Conservation (phyloP, 2,113 vertebrate species). For the Corythaixoides concolor region DNA sequence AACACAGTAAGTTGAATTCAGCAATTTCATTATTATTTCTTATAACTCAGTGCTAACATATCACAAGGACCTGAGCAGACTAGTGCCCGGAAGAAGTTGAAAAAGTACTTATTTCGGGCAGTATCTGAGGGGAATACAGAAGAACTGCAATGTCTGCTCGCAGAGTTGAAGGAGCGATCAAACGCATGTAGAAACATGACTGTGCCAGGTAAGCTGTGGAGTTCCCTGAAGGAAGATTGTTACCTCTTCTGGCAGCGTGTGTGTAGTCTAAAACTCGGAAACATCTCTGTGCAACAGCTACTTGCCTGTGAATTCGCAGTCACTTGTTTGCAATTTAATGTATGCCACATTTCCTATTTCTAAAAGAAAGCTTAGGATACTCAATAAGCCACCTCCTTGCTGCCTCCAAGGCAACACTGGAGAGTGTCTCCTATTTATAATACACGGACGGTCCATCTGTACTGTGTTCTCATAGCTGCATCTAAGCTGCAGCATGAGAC, state of each 20-base stretch:
- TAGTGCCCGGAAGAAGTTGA: constrained; percentile 65
- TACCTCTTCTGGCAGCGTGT: neutral
- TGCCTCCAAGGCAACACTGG: neutral
- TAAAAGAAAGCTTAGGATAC: neutral
- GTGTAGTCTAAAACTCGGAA: neutral
- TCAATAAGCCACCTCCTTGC: neutral
- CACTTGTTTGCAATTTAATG: neutral
- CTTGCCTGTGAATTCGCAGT: neutral
- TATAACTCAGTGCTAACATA: constrained; percentile 49
- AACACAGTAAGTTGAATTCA: neutral
- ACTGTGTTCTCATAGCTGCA: neutral
- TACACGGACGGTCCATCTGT: neutral
- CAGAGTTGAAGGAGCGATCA: constrained; percentile 66
- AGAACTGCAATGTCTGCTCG: constrained; percentile 62
- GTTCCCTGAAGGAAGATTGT: neutral
- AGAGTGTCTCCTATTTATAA: neutral
- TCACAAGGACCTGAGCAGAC: constrained; percentile 64
- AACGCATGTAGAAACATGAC: neutral
- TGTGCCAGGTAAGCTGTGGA: constrained; percentile 48
- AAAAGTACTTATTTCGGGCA: constrained; percentile 71
- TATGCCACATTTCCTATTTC: neutral
- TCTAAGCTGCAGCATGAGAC: neutral
- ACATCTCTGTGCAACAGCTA: neutral
- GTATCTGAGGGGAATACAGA: constrained; percentile 74
- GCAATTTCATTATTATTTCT: neutral